A percentile compares a stretch with the other conserved stretches of the same genome.
These are phyloP conservation scores for Reticulitermes lucifugus DNA, from an alignment of 2,888 invertebrate genomes.

Conservation along the genomic window DNA sequence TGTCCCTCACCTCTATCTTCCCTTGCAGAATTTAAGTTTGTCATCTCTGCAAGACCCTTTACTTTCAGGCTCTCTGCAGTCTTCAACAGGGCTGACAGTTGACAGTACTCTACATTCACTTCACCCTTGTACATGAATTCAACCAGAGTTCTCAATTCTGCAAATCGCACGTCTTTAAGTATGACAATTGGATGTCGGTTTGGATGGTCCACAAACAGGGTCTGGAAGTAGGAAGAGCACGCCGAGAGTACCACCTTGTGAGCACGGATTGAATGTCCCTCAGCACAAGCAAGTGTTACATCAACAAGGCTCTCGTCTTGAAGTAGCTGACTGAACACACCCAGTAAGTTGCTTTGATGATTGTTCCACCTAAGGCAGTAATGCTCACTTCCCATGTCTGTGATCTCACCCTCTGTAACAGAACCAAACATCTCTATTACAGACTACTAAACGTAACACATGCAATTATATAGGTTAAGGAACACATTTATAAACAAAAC, in stretches of 20 bases:
- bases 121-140: constrained; percentile 98
- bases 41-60: constrained; percentile 94
- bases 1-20: constrained; percentile 57
- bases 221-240: constrained; percentile 95
- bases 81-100: constrained; percentile 89
- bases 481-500: not conserved
- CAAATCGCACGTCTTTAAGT: constrained; percentile 92
- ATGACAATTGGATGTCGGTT: constrained; percentile 94
- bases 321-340: constrained; percentile 95
- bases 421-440: constrained; percentile 2
- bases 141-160: constrained; percentile 90
- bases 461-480: constrained; percentile 26
- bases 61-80: constrained; percentile 94
- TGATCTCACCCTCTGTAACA: constrained; percentile 80
- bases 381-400: constrained; percentile 98
- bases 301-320: constrained; percentile 96
- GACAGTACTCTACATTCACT: constrained; percentile 94
- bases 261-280: constrained; percentile 94
- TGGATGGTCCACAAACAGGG: constrained; percentile 92
- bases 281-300: constrained; percentile 96
- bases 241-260: constrained; percentile 96
- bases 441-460: not conserved
- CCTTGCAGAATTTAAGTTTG: constrained; percentile 76
- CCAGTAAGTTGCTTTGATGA: constrained; percentile 98
- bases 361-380: constrained; percentile 99